These are phyloP conservation scores for Drosophila neutralis DNA, from an alignment of 2,888 invertebrate species.

Conservation along the genomic window DNA sequence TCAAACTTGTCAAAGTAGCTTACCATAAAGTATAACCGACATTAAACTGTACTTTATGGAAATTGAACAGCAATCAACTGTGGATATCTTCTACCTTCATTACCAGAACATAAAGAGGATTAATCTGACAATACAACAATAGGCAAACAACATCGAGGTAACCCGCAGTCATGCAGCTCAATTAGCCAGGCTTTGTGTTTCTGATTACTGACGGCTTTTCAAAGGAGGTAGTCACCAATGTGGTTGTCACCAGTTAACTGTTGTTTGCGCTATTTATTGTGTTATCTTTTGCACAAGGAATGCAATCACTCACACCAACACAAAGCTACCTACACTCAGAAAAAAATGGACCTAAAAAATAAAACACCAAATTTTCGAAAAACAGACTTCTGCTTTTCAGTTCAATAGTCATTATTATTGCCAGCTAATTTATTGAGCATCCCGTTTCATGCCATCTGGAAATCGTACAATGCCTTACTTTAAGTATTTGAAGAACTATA, in stretches of 20 bases:
- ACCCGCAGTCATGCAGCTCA: not conserved
- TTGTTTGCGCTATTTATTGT: not conserved
- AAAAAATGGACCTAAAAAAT: not conserved
- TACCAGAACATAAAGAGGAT: not conserved
- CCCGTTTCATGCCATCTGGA: not conserved
- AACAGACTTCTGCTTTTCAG: conserved; percentile 7
- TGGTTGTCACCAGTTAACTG: not conserved
- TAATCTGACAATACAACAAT: not conserved
- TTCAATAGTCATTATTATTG: conserved; percentile 24
- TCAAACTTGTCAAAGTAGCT: not conserved
- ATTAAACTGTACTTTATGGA: not conserved
- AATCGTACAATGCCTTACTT: not conserved
- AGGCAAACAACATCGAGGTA: not conserved
- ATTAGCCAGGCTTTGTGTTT: not conserved
- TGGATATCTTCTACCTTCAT: not conserved
- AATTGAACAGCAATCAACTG: not conserved
- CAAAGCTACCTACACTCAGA: not conserved
- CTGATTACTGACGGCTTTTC: not conserved
- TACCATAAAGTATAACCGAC: not conserved
- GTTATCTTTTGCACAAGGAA: not conserved
- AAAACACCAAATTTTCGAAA: not conserved
- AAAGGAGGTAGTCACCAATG: not conserved
- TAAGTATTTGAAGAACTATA: not conserved
- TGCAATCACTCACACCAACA: not conserved
- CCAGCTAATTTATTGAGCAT: conserved; percentile 28